Evolutionary conservation across 2,797 vertebrate species (phyloP).

Genomic region (Cephalopachus bancanus): DNA sequence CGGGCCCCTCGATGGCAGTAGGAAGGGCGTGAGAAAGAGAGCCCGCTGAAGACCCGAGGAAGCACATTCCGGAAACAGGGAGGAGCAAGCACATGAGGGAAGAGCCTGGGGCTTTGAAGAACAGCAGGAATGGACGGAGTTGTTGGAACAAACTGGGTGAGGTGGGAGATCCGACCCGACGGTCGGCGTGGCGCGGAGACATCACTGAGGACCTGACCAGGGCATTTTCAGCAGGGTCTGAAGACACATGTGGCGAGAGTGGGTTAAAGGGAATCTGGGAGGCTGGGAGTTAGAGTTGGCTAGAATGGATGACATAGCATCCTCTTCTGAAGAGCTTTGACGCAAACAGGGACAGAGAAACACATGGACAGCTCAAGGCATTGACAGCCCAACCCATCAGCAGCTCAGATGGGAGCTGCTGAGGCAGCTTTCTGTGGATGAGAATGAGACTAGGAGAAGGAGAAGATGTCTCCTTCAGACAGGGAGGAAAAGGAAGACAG

Average conservation of each 20-base stretch:
- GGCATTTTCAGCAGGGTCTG: constrained; percentile 7
- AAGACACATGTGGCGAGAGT: not conserved
- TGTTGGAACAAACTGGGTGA: not conserved
- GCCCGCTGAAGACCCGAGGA: not conserved
- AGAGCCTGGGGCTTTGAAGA: not conserved
- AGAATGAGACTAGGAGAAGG: not conserved
- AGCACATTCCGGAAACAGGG: not conserved
- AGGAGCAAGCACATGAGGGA: not conserved
- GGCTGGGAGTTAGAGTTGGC: not conserved
- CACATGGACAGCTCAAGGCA: too few species aligned
- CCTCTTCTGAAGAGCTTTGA: not conserved
- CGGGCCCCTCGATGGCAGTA: not conserved
- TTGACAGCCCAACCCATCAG: not conserved
- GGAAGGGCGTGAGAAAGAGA: not conserved
- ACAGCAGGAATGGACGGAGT: not conserved
- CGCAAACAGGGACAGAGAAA: not conserved
- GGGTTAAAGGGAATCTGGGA: not conserved
- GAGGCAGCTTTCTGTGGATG: not conserved
- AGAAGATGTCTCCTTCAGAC: not conserved
- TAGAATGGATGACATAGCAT: not conserved
- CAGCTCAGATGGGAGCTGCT: not conserved
- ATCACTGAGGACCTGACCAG: not conserved
- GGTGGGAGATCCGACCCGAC: not conserved
- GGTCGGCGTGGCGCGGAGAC: not conserved
- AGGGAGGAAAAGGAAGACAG: too few species aligned